Base-by-base conservation (phyloP, 2,888 invertebrate species). In the Scaptomyza flava region DNA sequence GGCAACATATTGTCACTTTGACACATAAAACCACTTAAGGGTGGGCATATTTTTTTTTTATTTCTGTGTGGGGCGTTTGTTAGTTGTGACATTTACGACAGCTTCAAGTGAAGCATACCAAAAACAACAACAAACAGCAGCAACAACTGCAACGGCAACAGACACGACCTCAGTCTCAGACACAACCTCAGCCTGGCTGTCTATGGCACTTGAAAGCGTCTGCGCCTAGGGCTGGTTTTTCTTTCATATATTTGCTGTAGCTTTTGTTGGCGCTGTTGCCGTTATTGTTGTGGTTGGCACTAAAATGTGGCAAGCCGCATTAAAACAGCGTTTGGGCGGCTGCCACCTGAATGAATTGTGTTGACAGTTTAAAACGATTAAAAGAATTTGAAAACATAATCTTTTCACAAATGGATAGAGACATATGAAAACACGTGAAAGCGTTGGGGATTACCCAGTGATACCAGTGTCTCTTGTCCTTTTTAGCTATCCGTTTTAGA, bases 1-100 rank as follows among this genome's bases (percentile, higher is more conserved):
- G 56, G 75, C 86, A 79, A 85, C 88, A 89, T 89, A 86, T 89
- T 89, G 89, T 87, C 85, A 82, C 88, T 89, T 89, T 87, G 89
- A 79, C 89, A 89, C 86, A 86, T 73, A 87, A 86, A 82, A 80
- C 82, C 88, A 79, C 86, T 78, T 77, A 73, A 72, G 78, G 69
- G 69, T 69, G 78, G 79, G 50, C 56, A 68, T 51, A 64, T 70
- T 61, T 67, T 78, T 45, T 30, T 36, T 50, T 47, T 23, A 43
- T 60, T 23, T 38, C 3, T 3, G 51, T 54, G 41, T 50, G 38
- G 63, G 65, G 53, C 47, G 68, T 51, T 57, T 78, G 68, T 73
- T 64, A 78, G 79, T 68, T 77, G 73, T 83, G 89, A 80, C 87
- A 81, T 79, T 80, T 87, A 85, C 89, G 88, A 80, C 89, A 82